A percentile compares a stretch with the other conserved stretches of the same genome.
Evolutionary conservation across 2,113 vertebrate genomes (phyloP).

Genomic region (Ardeotis arabs): DNA sequence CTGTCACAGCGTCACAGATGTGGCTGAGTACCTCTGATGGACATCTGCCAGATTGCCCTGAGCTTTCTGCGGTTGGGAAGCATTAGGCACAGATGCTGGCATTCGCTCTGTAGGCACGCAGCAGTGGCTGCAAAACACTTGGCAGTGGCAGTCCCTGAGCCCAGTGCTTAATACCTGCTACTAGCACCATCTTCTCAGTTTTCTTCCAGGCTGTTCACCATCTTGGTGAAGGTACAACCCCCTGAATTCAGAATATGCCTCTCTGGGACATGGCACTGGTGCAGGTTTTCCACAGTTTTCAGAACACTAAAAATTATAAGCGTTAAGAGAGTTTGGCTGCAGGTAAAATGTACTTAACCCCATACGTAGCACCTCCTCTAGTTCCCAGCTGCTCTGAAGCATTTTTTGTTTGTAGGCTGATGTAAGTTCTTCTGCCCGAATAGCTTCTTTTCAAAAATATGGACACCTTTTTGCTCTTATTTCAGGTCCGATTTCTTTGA

Average conservation of each 20-base stretch:
- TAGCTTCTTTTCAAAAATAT: not conserved
- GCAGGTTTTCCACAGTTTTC: not conserved
- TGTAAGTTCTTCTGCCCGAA: not conserved
- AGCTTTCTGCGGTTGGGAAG: not conserved
- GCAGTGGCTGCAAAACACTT: not conserved
- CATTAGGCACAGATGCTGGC: not conserved
- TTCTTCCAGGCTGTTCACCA: not conserved
- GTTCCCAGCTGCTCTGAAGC: not conserved
- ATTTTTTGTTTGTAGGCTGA: not conserved
- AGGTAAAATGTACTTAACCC: not conserved
- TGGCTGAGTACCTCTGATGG: constrained; percentile 19
- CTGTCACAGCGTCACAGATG: not conserved
- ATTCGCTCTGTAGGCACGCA: not conserved
- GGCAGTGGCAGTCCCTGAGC: not conserved
- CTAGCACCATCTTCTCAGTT: not conserved
- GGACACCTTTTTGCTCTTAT: not conserved
- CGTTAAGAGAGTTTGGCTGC: not conserved
- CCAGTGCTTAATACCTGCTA: not conserved
- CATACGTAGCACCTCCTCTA: not conserved
- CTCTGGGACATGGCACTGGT: not conserved
- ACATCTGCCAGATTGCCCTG: not conserved
- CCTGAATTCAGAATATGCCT: not conserved
- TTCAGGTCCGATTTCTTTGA: not conserved
- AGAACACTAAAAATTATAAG: not conserved
- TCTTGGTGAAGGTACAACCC: not conserved